Evolutionary conservation across 2,113 vertebrate genomes (phyloP), one percentile per base, ranked within the genome.

Genomic region (Chloropsis cyanopogon): DNA sequence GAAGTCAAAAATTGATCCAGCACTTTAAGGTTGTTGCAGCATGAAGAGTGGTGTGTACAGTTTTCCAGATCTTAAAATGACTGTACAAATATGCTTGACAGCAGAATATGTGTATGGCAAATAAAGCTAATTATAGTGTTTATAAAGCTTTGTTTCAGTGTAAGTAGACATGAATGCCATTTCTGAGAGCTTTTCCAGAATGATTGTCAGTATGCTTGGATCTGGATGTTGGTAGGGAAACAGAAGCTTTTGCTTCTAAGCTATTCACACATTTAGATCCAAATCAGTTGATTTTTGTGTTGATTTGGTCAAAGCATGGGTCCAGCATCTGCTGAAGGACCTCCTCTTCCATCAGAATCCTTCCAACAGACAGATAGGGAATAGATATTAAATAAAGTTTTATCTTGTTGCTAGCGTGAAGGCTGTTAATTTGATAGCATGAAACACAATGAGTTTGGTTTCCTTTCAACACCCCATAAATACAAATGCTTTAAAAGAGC

Each of bases 71-170:
- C 72, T 79, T 85, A n/a, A 81, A 79, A 78, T 66, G 49, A 76
- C 63, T 89, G 89, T 93, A 82, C 39, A 70, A 69, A 79, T 88
- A 52, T 37, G 60, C 80, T 37, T 53, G 69, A 65, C 70, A 83
- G 49, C 60, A 93, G 81, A 70, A 31, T 24, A 10, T 49, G 35
- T 80, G 39, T 96, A 46, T 95, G 65, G 83, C 93, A 90, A 97
- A 95, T 94, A 94, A 95, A 96, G 59, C 66, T 56, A 90, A 42
- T 56, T 82, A 18, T 12, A 8, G 23, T 47, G 50, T 90, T 97
- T 83, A 52, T 88, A 73, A 79, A 81, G 31, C 20, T 96, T 90
- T 96, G 93, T 19, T 42, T 86, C 31, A 54, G 52, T 75, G 6
- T 76, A 52, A 88, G 60, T 64, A 68, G 39, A 60, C 29, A 31